Conservation (phyloP, 2,888 invertebrate genomes). For the Hirtodrosophila cameraria region DNA sequence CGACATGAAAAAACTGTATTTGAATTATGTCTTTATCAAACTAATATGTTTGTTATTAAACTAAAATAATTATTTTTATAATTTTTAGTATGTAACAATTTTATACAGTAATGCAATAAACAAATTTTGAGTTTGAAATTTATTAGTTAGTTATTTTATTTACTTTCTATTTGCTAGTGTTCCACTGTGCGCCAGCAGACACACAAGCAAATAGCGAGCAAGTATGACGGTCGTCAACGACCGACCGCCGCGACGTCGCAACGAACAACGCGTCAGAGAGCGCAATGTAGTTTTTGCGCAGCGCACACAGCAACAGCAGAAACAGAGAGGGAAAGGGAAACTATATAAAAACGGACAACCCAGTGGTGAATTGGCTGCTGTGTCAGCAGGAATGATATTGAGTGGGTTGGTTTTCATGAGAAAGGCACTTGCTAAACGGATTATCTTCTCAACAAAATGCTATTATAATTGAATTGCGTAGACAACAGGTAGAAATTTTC, state of each 20-base stretch:
- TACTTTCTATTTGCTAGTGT: too few relatives aligned
- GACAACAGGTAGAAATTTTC: too few relatives aligned
- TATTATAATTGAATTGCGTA: too few relatives aligned
- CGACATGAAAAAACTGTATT: too few relatives aligned
- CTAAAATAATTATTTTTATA: neutral
- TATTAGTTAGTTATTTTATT: too few relatives aligned
- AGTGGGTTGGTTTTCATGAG: conserved; percentile 16
- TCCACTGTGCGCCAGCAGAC: conserved; percentile 31
- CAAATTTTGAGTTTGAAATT: too few relatives aligned
- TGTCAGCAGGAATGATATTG: conserved; percentile 40
- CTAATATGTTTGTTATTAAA: too few relatives aligned
- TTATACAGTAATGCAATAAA: too few relatives aligned
- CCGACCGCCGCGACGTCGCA: conserved; percentile 30
- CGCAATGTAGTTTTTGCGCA: conserved; percentile 67
- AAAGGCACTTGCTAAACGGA: conserved; percentile 10
- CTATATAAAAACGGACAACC: conserved; percentile 32
- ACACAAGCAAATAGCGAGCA: conserved; percentile 37
- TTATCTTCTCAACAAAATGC: conserved; percentile 14
- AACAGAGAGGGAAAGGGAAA: conserved; percentile 13
- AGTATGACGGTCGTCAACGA: conserved; percentile 37
- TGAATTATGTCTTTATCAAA: too few relatives aligned
- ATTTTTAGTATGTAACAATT: neutral
- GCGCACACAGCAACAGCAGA: conserved; percentile 56
- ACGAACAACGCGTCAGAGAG: conserved; percentile 50
- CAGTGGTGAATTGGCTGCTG: conserved; percentile 49